Base-by-base conservation (phyloP, 2,797 vertebrate species). In the Paratrypauchen microcephalus region DNA sequence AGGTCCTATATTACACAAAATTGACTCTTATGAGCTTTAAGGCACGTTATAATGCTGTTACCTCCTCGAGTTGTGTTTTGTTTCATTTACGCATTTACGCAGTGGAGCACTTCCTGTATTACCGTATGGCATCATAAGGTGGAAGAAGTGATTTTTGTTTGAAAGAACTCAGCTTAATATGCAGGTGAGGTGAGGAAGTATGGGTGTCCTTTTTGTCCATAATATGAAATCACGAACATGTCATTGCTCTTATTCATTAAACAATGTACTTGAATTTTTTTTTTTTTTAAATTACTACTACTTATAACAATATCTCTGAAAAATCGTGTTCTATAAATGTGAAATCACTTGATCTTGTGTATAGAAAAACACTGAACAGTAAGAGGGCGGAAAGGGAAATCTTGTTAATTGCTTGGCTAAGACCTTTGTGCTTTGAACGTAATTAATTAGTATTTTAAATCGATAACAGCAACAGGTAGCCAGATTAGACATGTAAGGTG, bases 381-480 rank as follows among this genome's bases (percentile, higher is more conserved):
- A 47, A 72, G 28, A 9, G 26, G 26, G 28, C 66, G 57, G 30
- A 36, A 32, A 69, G 55, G 70, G 36, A 30, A 23, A 41, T 39
- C 36, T 23, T 4, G 23, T 8, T 47, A 47, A 64, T 24, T 47
- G 39, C 62, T 64, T 18, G 39, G 41, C 41, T 26, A 28, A 12
- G 41, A 18, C 62, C 62, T 64, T 24, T 48, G 39, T 47, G 62
- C 41, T 64, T 64, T 64, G 62, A 64, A 64, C 24, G 16, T 64
- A 48, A 47, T 64, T 64, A 64, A 47, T 64, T 48, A 48, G 41
- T 23, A 48, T 15, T 64, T 64, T 47, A 47, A 64, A 47, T 64
- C 39, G 24, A 64, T 64, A 28, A 15, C 11, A 21, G 36, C 65
- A 54, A 72, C 47, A 66, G 15, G 7, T 0, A 23, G 26, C 62